Conservation (phyloP, 2,888 invertebrate species). For the Salpingus planirostris region DNA sequence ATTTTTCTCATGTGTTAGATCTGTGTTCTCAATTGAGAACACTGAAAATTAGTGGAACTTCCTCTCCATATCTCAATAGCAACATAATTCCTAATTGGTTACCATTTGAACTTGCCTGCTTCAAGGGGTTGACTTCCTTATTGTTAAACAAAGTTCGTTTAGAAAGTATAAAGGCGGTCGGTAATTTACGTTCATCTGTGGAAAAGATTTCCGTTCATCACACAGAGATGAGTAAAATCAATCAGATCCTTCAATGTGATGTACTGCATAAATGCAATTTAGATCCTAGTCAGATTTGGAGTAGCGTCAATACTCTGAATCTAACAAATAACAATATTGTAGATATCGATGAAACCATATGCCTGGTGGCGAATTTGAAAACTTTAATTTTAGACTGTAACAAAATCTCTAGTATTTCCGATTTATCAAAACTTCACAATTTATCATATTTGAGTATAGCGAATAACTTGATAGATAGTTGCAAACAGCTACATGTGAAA, state of each 20-base stretch:
- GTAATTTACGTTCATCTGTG: constrained; percentile 54
- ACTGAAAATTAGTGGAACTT: constrained; percentile 59
- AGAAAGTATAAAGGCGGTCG: constrained; percentile 54
- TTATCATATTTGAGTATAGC: constrained; percentile 69
- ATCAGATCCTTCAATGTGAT: constrained; percentile 77
- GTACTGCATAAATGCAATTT: constrained; percentile 60
- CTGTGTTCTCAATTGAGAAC: constrained; percentile 69
- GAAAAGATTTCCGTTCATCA: constrained; percentile 55
- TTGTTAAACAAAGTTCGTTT: constrained; percentile 56
- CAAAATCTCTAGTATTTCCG: constrained; percentile 61
- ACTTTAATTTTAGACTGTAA: constrained; percentile 70
- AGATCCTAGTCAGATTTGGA: constrained; percentile 52
- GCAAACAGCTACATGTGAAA: constrained; percentile 72
- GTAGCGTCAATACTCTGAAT: constrained; percentile 59
- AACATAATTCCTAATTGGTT: constrained; percentile 76
- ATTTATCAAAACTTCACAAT: constrained; percentile 70
- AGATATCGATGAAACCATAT: constrained; percentile 72
- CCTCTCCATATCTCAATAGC: constrained; percentile 64
- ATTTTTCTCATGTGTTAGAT: constrained; percentile 87
- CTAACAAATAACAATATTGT: constrained; percentile 71
- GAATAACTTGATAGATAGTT: constrained; percentile 64
- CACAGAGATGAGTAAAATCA: constrained; percentile 58
- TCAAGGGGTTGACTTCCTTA: constrained; percentile 53
- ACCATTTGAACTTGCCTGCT: constrained; percentile 71
- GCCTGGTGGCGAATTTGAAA: constrained; percentile 63